Conservation (phyloP, 2,113 vertebrate species). For the Notothenia rossii region DNA sequence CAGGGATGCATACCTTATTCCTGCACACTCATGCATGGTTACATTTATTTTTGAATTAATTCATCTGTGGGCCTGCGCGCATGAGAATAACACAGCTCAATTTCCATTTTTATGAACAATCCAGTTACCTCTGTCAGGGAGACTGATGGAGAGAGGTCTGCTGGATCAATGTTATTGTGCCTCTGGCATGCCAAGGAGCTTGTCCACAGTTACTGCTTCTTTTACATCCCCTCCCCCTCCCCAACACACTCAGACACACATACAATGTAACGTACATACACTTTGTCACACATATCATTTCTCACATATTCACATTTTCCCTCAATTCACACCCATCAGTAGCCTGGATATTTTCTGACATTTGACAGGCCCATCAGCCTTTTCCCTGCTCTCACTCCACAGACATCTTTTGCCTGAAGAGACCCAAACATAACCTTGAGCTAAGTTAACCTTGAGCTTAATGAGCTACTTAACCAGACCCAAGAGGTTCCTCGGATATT, state of each 20-base stretch:
- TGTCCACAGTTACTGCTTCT: constrained; percentile 63
- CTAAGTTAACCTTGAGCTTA: constrained; percentile 71
- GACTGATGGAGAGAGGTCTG: constrained; percentile 79
- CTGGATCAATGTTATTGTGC: constrained; percentile 82
- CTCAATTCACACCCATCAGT: constrained; percentile 36
- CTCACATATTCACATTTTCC: constrained; percentile 27
- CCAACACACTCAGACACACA: constrained; percentile 28
- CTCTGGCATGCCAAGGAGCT: constrained; percentile 76
- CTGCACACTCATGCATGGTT: constrained; percentile 12
- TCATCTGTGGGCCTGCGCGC: constrained; percentile 31
- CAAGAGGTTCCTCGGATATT: constrained; percentile 57
- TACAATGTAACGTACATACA: neutral
- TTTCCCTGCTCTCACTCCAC: constrained; percentile 32
- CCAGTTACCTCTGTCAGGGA: constrained; percentile 80
- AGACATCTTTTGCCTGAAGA: constrained; percentile 52
- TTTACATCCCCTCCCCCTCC: constrained; percentile 28
- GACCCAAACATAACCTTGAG: constrained; percentile 73
- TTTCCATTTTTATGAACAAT: constrained; percentile 88
- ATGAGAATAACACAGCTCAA: constrained; percentile 74
- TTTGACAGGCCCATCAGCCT: constrained; percentile 61
- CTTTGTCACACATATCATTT: constrained; percentile 25
- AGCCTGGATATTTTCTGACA: constrained; percentile 46
- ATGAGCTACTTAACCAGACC: constrained; percentile 67
- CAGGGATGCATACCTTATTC: neutral
- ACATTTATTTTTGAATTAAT: constrained; percentile 58